A percentile compares a stretch with the other conserved stretches of the same genome.
These are phyloP conservation scores for Brachymystax lenok DNA, from an alignment of 2,797 vertebrate species.

Conservation along the genomic window DNA sequence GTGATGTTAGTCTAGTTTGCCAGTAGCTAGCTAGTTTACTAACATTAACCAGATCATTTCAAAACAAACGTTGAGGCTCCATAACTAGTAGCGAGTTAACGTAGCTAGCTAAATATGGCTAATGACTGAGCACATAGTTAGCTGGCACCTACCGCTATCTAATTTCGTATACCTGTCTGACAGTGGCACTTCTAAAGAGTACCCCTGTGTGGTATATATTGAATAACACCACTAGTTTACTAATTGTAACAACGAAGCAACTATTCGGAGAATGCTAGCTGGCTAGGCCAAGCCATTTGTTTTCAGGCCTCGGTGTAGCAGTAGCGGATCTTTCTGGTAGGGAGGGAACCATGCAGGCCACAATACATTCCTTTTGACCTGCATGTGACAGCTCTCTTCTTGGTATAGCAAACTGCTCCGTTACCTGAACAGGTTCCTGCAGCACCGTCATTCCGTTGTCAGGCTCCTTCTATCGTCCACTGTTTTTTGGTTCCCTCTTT, in stretches of 20 bases:
- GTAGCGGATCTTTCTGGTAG: slow-evolving; percentile 58
- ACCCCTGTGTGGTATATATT: neutral
- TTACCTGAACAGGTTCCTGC: slow-evolving; percentile 99
- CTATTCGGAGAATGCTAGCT: neutral
- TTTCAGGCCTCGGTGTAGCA: slow-evolving; percentile 63
- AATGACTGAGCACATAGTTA: neutral
- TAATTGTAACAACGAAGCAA: neutral
- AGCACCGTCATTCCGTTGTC: slow-evolving; percentile 94
- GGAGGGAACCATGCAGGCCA: slow-evolving; percentile 28
- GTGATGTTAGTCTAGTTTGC: neutral
- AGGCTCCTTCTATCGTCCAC: slow-evolving; percentile 58
- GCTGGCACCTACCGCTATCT: neutral
- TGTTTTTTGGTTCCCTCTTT: slow-evolving; percentile 53
- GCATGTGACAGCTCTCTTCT: slow-evolving; percentile 38
- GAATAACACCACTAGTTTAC: neutral
- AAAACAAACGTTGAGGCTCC: neutral
- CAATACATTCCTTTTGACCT: slow-evolving; percentile 19
- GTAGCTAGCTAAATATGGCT: neutral
- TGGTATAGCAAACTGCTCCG: slow-evolving; percentile 22
- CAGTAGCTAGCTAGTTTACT: neutral
- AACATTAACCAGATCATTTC: neutral
- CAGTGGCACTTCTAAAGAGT: no score
- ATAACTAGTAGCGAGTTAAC: neutral
- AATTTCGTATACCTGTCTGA: neutral
- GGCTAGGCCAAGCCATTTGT: slow-evolving; percentile 47